Evolutionary conservation across 2,113 vertebrate species (phyloP), one percentile per base, ranked within the genome.

Genomic region (Ursus arctos): DNA sequence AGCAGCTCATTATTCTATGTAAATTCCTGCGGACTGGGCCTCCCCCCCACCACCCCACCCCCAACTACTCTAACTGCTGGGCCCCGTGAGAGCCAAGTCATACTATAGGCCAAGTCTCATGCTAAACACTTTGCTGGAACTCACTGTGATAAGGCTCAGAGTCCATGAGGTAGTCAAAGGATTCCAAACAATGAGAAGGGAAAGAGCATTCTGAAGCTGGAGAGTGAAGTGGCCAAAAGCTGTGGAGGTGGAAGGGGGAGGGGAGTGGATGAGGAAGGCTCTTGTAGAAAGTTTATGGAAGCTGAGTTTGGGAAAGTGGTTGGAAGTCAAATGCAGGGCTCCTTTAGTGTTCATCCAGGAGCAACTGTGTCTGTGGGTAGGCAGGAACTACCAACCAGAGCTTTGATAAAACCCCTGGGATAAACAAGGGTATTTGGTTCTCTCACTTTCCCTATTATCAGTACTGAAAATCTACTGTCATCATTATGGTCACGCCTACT

Each of bases 11-110:
- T 22, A 72, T 22, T 65, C 19, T 51, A 11, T 26, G 19, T n/a
- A 57, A 86, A 63, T 57, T 9, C 59, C 69, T 22, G 10, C 1
- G 9, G 19, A 53, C 10, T 26, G 49, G 74, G 57, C 31, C 4
- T 22, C 33, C 65, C 22, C 40, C 40, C n/a, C n/a, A n/a, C 40
- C 40, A 2, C 43, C 43, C 43, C 4, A 0, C 43, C 43, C 10
- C 57, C 16, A 40, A 19, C 26, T 13, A 16, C 0, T 2, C 0
- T 55, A 0, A 12, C 24, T 28, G n/a, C 4, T 55, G 18, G 24
- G 18, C 5, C 4, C 3, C 28, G 1, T 13, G 15, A 21, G 19
- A 49, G 15, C n/a, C 57, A 36, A 49, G 36, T 79, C 28, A 51
- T 18, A 18, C 33, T 53, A 9, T 55, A 24, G 21, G n/a, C 51